Evolutionary conservation across 2,888 invertebrate genomes (phyloP).

Genomic region (Phaonia tiefii): DNA sequence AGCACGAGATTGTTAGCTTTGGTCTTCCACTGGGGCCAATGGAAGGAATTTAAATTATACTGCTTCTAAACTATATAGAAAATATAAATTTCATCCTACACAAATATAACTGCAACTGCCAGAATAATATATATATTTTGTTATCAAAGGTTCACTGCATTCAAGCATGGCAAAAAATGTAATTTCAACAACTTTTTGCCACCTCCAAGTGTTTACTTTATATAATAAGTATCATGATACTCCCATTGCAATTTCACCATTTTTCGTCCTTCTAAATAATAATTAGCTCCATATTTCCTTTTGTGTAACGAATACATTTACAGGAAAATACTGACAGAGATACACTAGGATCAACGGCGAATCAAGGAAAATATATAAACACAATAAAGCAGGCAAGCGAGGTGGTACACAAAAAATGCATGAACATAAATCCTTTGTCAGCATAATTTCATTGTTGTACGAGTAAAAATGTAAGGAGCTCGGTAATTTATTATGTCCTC

Average conservation of each 20-base stretch:
- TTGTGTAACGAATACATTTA: constrained; percentile 15
- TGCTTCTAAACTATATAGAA: no score
- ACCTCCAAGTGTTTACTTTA: no score
- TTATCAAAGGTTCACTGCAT: background rate
- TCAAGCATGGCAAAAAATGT: no score
- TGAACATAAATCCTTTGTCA: constrained; percentile 52
- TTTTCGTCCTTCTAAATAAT: constrained; percentile 42
- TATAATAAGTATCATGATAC: constrained; percentile 22
- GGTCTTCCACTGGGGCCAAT: no score
- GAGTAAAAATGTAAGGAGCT: constrained; percentile 35
- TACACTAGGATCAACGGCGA: background rate
- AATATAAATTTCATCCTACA: no score
- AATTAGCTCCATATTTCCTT: constrained; percentile 58
- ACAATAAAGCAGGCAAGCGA: no score
- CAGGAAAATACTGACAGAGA: no score
- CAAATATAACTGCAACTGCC: no score
- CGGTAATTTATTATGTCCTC: constrained; percentile 41
- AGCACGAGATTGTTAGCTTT: no score
- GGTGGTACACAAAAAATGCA: constrained; percentile 49
- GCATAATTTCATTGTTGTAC: constrained; percentile 26
- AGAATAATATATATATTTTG: no score
- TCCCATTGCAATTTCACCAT: constrained; percentile 40
- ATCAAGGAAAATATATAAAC: background rate
- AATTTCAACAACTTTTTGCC: no score
- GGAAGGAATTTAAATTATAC: no score